Evolutionary conservation across 2,888 invertebrate genomes (phyloP).

Genomic region (Bimastos eiseni): DNA sequence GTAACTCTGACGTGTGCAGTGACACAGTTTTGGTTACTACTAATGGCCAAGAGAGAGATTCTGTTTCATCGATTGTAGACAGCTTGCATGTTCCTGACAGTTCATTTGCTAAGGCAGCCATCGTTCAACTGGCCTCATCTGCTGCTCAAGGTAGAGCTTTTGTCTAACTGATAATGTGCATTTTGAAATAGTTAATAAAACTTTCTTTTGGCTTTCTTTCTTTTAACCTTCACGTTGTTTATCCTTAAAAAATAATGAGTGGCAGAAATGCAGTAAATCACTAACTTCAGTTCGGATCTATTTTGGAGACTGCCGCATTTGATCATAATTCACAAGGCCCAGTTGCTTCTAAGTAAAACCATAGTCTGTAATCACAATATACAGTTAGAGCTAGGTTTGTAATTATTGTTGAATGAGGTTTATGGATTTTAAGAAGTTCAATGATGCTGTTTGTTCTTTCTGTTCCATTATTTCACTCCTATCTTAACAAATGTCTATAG

Average conservation of each 20-base stretch:
- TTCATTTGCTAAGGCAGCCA: background rate
- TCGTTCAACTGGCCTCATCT: background rate
- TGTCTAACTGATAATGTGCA: background rate
- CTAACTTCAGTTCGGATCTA: background rate
- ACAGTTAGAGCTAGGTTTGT: background rate
- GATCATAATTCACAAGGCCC: background rate
- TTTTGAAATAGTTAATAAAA: background rate
- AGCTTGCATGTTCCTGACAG: background rate
- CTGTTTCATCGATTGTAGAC: background rate
- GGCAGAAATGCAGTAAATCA: background rate
- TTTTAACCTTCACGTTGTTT: background rate
- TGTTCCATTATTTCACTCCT: background rate
- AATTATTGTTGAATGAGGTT: background rate
- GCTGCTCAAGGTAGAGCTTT: conserved; percentile 5
- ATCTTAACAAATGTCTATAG: background rate
- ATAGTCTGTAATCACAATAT: background rate
- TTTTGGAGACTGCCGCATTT: background rate
- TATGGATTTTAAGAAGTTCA: background rate
- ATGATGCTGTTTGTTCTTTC: background rate
- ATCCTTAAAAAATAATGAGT: background rate
- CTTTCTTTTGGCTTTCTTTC: no score
- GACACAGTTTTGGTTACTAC: background rate
- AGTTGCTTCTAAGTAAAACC: background rate
- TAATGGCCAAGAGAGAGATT: background rate
- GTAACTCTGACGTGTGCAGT: background rate